Evolutionary conservation across 1,140 invertebrate genomes (phyloP).

Genomic region (Oryctes rhinoceros): DNA sequence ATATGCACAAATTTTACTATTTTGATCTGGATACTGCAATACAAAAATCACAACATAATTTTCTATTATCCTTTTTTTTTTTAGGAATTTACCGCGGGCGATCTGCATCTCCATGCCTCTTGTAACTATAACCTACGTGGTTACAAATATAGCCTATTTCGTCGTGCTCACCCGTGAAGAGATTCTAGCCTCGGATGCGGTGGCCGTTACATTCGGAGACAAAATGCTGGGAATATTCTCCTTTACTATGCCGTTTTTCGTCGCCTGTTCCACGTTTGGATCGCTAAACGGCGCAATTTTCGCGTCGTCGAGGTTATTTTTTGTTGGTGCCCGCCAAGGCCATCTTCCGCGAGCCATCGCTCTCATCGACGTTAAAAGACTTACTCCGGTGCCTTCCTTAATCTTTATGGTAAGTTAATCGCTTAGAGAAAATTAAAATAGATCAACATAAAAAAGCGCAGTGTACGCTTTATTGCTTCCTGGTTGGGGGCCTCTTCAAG

Average conservation of each 20-base stretch:
- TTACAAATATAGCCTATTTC: conserved; percentile 92
- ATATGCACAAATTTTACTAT: no score
- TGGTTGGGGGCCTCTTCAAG: no score
- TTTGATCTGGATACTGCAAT: no score
- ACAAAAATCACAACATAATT: no score
- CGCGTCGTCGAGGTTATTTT: conserved; percentile 86
- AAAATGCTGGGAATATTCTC: conserved; percentile 79
- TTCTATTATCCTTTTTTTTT: conserved; percentile 55
- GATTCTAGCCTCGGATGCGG: conserved; percentile 84
- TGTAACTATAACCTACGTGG: conserved; percentile 87
- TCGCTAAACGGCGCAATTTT: conserved; percentile 90
- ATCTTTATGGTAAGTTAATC: conserved; percentile 83
- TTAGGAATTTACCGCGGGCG: conserved; percentile 86
- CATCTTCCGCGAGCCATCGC: conserved; percentile 89
- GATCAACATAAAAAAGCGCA: no score
- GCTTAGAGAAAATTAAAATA: background rate
- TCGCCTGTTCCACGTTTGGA: conserved; percentile 88
- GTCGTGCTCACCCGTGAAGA: conserved; percentile 82
- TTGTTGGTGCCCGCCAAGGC: conserved; percentile 90
- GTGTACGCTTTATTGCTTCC: no score
- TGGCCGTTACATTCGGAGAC: conserved; percentile 91
- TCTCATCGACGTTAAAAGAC: conserved; percentile 83
- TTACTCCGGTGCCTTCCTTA: conserved; percentile 91
- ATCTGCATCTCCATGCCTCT: conserved; percentile 92
- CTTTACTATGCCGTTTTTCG: conserved; percentile 90